Conservation (phyloP, 2,888 invertebrate genomes). For the Automeris io region DNA sequence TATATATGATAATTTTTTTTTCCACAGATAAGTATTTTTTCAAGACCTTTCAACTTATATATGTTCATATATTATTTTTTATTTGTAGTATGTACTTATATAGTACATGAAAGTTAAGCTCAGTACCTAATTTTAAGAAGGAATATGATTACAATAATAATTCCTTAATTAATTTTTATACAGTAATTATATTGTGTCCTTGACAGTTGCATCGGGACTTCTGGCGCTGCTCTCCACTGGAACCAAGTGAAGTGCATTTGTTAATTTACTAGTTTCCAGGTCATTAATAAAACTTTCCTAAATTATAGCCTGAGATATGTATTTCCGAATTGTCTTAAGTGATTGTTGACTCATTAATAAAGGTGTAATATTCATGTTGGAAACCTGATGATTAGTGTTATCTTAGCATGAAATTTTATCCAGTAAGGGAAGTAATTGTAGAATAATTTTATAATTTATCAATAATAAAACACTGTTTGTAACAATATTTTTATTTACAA, state of each 20-base stretch:
- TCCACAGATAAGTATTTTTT: too few relatives aligned
- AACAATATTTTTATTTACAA: conserved; percentile 68
- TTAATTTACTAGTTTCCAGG: not conserved
- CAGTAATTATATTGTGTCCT: conserved; percentile 94
- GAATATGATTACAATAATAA: not conserved
- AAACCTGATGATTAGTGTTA: not conserved
- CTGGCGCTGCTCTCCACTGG: conserved; percentile 97
- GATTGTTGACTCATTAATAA: not conserved
- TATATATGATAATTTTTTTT: too few relatives aligned
- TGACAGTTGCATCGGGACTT: conserved; percentile 91
- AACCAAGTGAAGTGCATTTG: conserved; percentile 75
- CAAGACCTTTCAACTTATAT: too few relatives aligned
- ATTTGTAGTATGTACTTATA: too few relatives aligned
- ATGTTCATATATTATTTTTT: too few relatives aligned
- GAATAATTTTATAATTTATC: conserved; percentile 55
- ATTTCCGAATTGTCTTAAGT: not conserved
- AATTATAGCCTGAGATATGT: not conserved
- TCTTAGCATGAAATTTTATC: conserved; percentile 20
- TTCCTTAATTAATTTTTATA: conserved; percentile 11
- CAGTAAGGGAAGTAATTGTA: conserved; percentile 18
- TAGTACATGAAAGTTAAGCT: too few relatives aligned
- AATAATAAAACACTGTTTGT: conserved; percentile 49
- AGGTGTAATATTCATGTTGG: not conserved
- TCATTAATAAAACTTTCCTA: not conserved
- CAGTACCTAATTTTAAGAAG: conserved; percentile 3